A percentile compares a stretch with the other conserved stretches of the same genome.
Evolutionary conservation across 2,113 vertebrate species (phyloP).

Genomic region (cat (Felis catus)): F.catus_Fca126_mat1.0 CM031423.1:26935501-26936000

Average conservation of each 20-base stretch:
- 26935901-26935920: too few species aligned
- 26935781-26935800: background rate
- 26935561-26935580: background rate
- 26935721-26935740: background rate
- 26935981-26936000: background rate
- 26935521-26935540: background rate
- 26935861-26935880: too few species aligned
- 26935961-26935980: too few species aligned
- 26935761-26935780: background rate
- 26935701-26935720: background rate
- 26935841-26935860: too few species aligned
- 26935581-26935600: fast-evolving
- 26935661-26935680: background rate
- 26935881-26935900: too few species aligned
- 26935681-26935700: background rate
- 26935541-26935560: background rate
- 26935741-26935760: background rate
- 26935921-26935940: too few species aligned
- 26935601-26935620: background rate
- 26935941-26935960: too few species aligned
- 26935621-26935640: background rate
- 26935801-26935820: too few species aligned
- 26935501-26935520: background rate
- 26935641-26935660: background rate
- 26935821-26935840: too few species aligned